Conservation (phyloP, 2,797 vertebrate species). For the Kryptopterus vitreolus region DNA sequence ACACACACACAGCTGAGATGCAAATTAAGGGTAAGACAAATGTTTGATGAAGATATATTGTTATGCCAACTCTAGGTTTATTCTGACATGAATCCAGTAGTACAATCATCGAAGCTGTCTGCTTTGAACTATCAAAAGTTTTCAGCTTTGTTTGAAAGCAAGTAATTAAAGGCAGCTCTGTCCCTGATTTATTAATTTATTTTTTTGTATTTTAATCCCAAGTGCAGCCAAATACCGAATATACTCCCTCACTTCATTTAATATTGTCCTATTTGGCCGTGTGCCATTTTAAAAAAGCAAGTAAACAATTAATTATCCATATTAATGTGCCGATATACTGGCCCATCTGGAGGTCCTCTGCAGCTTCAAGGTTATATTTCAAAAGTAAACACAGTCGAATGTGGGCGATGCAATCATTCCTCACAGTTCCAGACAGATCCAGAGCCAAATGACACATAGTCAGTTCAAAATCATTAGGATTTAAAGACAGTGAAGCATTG, state of each 20-base stretch:
- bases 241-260: constrained; percentile 69
- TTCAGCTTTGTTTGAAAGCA: constrained; percentile 54
- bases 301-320: constrained; percentile 82
- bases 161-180: constrained; percentile 50
- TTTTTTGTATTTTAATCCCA: constrained; percentile 62
- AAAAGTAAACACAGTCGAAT: constrained; percentile 41
- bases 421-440: constrained; percentile 31
- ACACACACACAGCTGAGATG: constrained; percentile 23
- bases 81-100: constrained; percentile 37
- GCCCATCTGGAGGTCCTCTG: constrained; percentile 67
- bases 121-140: constrained; percentile 47
- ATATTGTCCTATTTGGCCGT: constrained; percentile 74
- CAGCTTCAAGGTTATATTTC: constrained; percentile 73
- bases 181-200: constrained; percentile 21
- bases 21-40: constrained; percentile 16
- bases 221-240: constrained; percentile 72
- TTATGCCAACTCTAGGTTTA: constrained; percentile 35
- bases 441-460: constrained; percentile 39
- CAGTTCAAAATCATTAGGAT: constrained; percentile 36
- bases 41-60: constrained; percentile 32
- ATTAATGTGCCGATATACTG: constrained; percentile 76
- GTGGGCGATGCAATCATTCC: constrained; percentile 32
- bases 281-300: constrained; percentile 73
- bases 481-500: constrained; percentile 32
- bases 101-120: constrained; percentile 41